These are phyloP conservation scores for Creontiades dilutus DNA, from an alignment of 2,888 invertebrate genomes.

Conservation along the genomic window DNA sequence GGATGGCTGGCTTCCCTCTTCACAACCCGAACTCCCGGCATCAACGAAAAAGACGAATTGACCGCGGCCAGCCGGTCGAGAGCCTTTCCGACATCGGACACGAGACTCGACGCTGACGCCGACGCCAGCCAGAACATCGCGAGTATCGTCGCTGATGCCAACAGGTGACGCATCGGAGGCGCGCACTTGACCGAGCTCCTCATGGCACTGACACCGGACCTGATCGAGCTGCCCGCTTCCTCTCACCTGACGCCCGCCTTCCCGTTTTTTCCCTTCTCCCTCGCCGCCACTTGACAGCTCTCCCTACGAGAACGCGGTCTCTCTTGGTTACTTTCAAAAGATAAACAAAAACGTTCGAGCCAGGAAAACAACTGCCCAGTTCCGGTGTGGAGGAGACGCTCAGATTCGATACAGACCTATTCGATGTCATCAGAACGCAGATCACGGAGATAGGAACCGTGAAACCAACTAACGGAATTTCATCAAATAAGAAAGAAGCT, in stretches of 20 bases:
- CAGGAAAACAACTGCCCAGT: neutral
- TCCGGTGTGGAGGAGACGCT: neutral
- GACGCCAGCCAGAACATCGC: neutral
- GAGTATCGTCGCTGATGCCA: neutral
- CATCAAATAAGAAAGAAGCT: no score
- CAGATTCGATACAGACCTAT: neutral
- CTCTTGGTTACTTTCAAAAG: constrained; percentile 7
- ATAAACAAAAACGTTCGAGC: neutral
- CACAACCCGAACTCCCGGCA: constrained; percentile 64
- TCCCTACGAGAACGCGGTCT: neutral
- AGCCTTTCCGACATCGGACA: constrained; percentile 61
- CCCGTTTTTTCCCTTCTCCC: constrained; percentile 30
- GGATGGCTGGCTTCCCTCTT: neutral
- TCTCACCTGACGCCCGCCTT: constrained; percentile 11
- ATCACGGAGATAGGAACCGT: no score
- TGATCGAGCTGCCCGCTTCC: constrained; percentile 26
- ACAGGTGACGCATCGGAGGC: neutral
- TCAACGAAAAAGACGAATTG: constrained; percentile 45
- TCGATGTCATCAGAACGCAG: no score
- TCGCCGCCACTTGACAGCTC: constrained; percentile 2
- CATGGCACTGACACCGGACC: constrained; percentile 67
- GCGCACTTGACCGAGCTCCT: constrained; percentile 67
- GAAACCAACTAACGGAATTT: no score
- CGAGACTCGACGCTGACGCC: neutral
- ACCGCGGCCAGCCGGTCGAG: constrained; percentile 49